Percentiles rank a stretch among this genome's conserved stretches.
phyloP scores from a whole-genome alignment of 2,888 invertebrate species.

The Tetragonula carbonaria region DNA sequence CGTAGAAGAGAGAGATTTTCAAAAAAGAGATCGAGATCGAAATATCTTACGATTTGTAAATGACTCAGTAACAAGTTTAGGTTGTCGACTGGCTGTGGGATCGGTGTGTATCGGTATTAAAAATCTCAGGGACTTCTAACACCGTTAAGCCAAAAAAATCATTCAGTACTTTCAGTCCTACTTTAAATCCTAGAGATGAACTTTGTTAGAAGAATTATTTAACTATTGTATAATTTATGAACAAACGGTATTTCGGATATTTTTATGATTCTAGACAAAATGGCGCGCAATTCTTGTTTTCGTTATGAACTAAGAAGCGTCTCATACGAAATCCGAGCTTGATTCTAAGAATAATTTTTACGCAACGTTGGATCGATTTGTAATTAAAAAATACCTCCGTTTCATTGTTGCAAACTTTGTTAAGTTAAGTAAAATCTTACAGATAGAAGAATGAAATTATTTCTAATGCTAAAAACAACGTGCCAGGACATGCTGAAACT shows the following conservation, averaged over 20 bases:
- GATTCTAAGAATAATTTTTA: too few relatives aligned
- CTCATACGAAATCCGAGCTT: too few relatives aligned
- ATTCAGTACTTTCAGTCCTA: too few relatives aligned
- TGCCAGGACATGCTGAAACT: too few relatives aligned
- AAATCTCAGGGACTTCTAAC: neutral
- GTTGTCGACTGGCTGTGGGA: neutral
- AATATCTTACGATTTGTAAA: neutral
- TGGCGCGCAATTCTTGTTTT: too few relatives aligned
- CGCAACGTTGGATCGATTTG: too few relatives aligned
- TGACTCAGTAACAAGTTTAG: neutral
- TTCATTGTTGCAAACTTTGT: too few relatives aligned
- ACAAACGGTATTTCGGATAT: neutral
- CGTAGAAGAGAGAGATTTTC: neutral
- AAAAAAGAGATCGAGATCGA: neutral
- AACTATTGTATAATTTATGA: neutral
- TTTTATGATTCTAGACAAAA: too few relatives aligned
- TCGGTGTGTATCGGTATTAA: neutral
- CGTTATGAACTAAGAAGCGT: too few relatives aligned
- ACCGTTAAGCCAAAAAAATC: neutral
- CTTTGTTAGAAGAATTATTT: neutral
- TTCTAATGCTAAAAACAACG: neutral
- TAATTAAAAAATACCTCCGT: too few relatives aligned
- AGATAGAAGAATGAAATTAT: neutral
- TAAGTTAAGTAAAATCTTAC: neutral
- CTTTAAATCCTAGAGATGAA: too few relatives aligned